Evolutionary conservation across 2,888 invertebrate species (phyloP).

Genomic region (Pelosia muscerda): DNA sequence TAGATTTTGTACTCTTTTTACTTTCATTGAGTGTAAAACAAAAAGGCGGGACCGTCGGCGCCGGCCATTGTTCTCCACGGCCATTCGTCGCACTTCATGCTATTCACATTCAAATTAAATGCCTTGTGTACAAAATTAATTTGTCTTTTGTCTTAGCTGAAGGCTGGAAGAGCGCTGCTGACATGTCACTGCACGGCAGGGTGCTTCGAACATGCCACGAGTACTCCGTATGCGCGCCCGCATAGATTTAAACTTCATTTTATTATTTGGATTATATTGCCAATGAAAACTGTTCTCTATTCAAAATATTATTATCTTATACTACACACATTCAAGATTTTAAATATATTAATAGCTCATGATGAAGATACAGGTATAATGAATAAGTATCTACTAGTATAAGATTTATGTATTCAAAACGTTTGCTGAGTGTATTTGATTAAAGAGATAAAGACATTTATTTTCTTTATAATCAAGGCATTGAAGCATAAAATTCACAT

Average conservation of each 20-base stretch:
- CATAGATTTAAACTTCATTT: conserved; percentile 45
- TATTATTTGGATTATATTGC: conserved; percentile 31
- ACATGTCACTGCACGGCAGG: conserved; percentile 81
- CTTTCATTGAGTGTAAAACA: conserved; percentile 79
- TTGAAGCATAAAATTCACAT: not conserved
- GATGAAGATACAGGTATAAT: conserved; percentile 4
- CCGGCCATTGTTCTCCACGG: conserved; percentile 84
- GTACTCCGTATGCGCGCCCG: conserved; percentile 27
- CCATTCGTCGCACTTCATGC: conserved; percentile 87
- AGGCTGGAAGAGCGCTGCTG: conserved; percentile 66
- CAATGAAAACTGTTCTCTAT: conserved; percentile 37
- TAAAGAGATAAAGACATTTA: not conserved
- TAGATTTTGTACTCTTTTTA: conserved; percentile 85
- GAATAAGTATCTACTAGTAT: not conserved
- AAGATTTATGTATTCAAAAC: not conserved
- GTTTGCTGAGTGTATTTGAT: not conserved
- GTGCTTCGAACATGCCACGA: conserved; percentile 48
- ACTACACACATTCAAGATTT: not conserved
- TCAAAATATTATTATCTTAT: conserved; percentile 3
- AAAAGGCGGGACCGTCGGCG: conserved; percentile 83
- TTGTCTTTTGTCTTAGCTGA: conserved; percentile 86
- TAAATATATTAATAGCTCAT: not conserved
- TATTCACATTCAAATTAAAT: conserved; percentile 87
- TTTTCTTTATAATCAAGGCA: not conserved
- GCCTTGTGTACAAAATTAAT: conserved; percentile 86